Evolutionary conservation across 1,140 invertebrate genomes (phyloP), one percentile per base, ranked within the genome.

Genomic region (Lepidurus arcticus): DNA sequence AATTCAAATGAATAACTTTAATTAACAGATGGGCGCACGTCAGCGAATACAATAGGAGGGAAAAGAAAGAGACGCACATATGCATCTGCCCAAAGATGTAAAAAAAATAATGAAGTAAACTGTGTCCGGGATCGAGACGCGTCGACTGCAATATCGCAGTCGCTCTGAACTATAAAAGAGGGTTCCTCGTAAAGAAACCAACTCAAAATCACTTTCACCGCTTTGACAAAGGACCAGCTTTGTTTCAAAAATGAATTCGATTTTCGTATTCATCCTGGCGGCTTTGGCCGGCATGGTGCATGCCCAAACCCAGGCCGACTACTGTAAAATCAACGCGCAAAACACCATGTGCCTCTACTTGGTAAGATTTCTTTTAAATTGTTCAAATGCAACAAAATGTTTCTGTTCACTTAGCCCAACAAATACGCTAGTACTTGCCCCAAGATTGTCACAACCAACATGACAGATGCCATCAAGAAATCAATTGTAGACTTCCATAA

Each of bases 401-500:
- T 7, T 42, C 9, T 24, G 16, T 24, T 16, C 21, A 8, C 44
- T 42, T 8, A 78, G 78, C 73, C 78, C 34, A 43, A 44, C 26
- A 24, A 21, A 10, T 78, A 78, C 24, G 78, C 73, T 11, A 74
- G 2, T 7, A 44, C 44, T 1, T 78, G 78, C 42, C 43, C 45
- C 21, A 78, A 44, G 21, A 47, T 75, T 24, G 7, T 74, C 16
- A n/a, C 73, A 7, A 24, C 75, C 26, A n/a, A 26, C 42, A 21
- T 79, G 7, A 80, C 73, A 21, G 43, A 21, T 75, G 16, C 76
- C 42, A 77, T 78, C 7, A 80, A 80, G 43, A 77, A 26, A 13
- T 77, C 26, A 16, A 80, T 80, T 13, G 76, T 80, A 7, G 89
- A 92, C 82, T 87, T 90, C 80, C 93, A 95, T 86, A 95, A 95